Conservation (phyloP, 2,113 vertebrate genomes). For the Caretta caretta region DNA sequence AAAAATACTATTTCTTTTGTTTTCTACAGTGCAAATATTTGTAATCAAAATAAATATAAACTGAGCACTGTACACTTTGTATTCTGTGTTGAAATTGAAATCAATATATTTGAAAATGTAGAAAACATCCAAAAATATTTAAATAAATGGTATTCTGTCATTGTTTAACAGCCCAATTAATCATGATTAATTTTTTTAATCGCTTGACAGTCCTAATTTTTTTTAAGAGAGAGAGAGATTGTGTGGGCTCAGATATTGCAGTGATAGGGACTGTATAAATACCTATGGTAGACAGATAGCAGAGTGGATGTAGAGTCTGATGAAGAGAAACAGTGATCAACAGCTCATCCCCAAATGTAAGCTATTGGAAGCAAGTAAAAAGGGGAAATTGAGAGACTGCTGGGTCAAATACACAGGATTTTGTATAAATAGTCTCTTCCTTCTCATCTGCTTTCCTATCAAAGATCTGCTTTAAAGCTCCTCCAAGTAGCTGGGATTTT, state of each 20-base stretch:
- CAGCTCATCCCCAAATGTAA: not conserved
- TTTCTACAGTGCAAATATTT: too few species aligned
- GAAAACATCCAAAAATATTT: too few species aligned
- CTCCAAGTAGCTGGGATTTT: not conserved
- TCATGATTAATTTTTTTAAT: too few species aligned
- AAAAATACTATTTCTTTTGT: too few species aligned
- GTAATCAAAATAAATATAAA: too few species aligned
- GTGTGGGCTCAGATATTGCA: not conserved
- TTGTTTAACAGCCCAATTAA: too few species aligned
- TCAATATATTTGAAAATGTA: too few species aligned
- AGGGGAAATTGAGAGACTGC: not conserved
- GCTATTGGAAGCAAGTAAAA: not conserved
- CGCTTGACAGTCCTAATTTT: too few species aligned
- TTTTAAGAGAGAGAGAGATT: not conserved
- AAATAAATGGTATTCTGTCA: too few species aligned
- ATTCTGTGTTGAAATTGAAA: too few species aligned
- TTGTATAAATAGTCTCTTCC: not conserved
- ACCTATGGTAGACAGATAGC: rapidly evolving
- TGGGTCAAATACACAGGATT: not conserved
- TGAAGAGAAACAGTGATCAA: not conserved
- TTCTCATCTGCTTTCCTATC: not conserved
- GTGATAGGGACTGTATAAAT: rapidly evolving
- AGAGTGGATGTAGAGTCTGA: not conserved
- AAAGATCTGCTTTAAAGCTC: not conserved
- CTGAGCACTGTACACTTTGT: too few species aligned